A percentile compares a stretch with the other conserved stretches of the same genome.
phyloP scores from a whole-genome alignment of 2,888 invertebrate genomes.

The Oxyscelio sp. region DNA sequence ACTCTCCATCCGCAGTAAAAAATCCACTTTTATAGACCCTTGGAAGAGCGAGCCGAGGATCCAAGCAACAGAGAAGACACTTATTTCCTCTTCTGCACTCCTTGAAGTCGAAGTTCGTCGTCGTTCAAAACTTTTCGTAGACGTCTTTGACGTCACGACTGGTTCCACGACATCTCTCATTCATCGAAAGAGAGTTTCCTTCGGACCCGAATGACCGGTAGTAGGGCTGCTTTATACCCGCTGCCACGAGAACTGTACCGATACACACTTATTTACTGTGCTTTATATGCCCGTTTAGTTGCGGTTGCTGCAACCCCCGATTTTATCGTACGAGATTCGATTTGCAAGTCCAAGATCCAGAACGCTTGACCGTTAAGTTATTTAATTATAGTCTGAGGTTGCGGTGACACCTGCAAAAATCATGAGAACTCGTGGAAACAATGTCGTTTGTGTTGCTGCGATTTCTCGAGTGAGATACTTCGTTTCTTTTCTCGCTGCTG shows the following conservation, averaged over 20 bases:
- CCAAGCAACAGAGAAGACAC: slow-evolving; percentile 17
- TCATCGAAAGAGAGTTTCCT: slow-evolving; percentile 52
- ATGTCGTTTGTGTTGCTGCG: slow-evolving; percentile 30
- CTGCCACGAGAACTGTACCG: slow-evolving; percentile 32
- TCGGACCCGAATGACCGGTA: slow-evolving; percentile 64
- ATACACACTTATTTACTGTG: slow-evolving; percentile 49
- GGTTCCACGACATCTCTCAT: slow-evolving; percentile 45
- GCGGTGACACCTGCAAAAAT: slow-evolving; percentile 59
- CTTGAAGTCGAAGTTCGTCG: slow-evolving; percentile 7
- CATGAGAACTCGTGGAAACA: slow-evolving; percentile 53
- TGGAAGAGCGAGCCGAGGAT: slow-evolving; percentile 18
- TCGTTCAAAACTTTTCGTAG: slow-evolving; percentile 24
- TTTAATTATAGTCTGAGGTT: slow-evolving; percentile 58
- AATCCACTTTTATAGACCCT: slow-evolving; percentile 8
- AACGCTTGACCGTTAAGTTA: slow-evolving; percentile 63
- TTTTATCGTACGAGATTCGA: slow-evolving; percentile 66
- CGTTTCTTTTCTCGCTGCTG: neutral
- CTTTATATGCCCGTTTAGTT: slow-evolving; percentile 37
- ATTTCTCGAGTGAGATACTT: slow-evolving; percentile 39
- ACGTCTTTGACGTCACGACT: slow-evolving; percentile 36
- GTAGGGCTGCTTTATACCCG: slow-evolving; percentile 30
- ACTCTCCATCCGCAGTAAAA: neutral
- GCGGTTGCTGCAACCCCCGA: slow-evolving; percentile 47
- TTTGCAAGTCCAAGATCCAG: slow-evolving; percentile 68
- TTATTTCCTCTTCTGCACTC: slow-evolving; percentile 33